Conservation (phyloP, 2,113 vertebrate species). For the Octodon degus region DNA sequence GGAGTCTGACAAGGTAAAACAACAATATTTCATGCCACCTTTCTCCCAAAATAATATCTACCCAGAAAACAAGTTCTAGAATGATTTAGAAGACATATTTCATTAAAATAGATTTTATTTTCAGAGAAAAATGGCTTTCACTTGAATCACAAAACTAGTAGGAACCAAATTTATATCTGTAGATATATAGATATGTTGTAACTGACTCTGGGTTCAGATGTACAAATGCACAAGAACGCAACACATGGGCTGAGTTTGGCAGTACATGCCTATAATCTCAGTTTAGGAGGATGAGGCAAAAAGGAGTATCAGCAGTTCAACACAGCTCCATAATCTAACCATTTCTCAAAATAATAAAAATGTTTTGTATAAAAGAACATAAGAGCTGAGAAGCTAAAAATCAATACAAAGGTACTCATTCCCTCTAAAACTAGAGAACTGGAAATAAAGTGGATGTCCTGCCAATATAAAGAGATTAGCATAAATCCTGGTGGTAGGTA, state of each 20-base stretch:
- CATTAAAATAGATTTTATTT: background rate
- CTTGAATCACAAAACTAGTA: background rate
- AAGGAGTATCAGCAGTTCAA: background rate
- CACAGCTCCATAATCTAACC: background rate
- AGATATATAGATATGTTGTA: background rate
- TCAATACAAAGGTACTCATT: background rate
- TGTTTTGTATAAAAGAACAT: background rate
- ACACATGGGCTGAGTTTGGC: background rate
- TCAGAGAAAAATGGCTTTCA: background rate
- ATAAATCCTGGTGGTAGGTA: too few species aligned
- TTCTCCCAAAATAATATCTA: background rate
- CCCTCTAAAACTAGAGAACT: too few species aligned
- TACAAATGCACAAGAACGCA: background rate
- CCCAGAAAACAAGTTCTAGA: background rate
- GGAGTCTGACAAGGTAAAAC: background rate
- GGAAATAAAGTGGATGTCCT: background rate
- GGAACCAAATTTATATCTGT: background rate
- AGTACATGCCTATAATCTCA: background rate
- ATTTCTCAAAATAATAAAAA: background rate
- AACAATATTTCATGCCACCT: background rate
- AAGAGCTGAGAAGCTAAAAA: background rate
- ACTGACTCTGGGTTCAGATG: background rate
- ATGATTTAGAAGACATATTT: background rate
- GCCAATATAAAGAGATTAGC: background rate
- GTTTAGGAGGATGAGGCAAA: background rate